Conservation (phyloP, 1,140 invertebrate species). For the Argopecten irradians region DNA sequence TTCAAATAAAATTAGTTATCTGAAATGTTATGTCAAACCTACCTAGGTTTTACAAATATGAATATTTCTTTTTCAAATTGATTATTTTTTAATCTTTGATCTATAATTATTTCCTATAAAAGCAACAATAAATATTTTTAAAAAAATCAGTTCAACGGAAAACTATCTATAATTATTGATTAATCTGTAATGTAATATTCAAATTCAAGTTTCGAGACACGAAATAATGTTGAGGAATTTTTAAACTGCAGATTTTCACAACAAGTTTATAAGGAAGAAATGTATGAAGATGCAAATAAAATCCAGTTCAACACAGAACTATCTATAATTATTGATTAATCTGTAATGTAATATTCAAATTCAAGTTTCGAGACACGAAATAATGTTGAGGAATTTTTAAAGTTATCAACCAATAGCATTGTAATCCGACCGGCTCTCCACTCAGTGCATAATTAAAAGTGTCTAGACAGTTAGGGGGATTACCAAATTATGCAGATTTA, state of each 20-base stretch:
- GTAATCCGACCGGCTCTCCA: background rate
- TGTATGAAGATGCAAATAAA: background rate
- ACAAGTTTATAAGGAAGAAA: no score
- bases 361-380: background rate
- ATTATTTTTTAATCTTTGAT: no score
- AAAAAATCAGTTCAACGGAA: no score
- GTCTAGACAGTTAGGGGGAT: background rate
- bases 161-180: background rate
- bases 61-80: no score
- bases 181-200: background rate
- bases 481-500: constrained; percentile 10
- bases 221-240: background rate
- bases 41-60: no score
- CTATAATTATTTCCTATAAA: no score
- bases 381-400: background rate
- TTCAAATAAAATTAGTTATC: no score
- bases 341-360: background rate
- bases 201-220: background rate
- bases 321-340: background rate
- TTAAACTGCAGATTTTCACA: no score
- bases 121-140: no score
- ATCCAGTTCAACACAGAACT: no score
- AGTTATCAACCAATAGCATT: background rate
- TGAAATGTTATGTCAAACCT: no score
- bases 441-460: background rate